These are phyloP conservation scores for Stenodera caucasica DNA, from an alignment of 2,888 invertebrate genomes.

Conservation along the genomic window DNA sequence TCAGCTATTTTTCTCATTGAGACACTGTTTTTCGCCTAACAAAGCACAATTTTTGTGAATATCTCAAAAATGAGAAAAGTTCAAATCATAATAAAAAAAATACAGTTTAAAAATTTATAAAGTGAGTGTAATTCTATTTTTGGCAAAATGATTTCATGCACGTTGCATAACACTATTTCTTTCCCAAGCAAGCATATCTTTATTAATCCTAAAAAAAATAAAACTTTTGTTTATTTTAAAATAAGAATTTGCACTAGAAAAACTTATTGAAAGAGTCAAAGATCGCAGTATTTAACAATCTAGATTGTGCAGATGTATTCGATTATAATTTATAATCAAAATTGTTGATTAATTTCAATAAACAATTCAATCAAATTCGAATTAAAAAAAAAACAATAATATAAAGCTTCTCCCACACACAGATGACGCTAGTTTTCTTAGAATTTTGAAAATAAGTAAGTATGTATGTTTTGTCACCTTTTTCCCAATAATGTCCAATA, in stretches of 20 bases:
- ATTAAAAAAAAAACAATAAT: background rate
- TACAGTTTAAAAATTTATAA: background rate
- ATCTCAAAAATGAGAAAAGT: too few relatives aligned
- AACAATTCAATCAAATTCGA: background rate
- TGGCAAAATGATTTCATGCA: slow-evolving; percentile 10
- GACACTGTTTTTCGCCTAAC: too few relatives aligned
- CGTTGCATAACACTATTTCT: slow-evolving; percentile 11
- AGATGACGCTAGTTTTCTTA: too few relatives aligned
- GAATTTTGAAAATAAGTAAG: too few relatives aligned
- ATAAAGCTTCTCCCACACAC: background rate
- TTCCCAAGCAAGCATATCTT: background rate
- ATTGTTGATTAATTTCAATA: background rate
- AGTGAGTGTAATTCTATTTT: slow-evolving; percentile 10
- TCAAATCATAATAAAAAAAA: background rate
- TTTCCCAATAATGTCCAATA: background rate
- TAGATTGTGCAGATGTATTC: slow-evolving; percentile 15
- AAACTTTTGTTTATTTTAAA: background rate
- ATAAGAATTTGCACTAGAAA: slow-evolving; percentile 18
- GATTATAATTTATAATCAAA: background rate
- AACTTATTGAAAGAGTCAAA: slow-evolving; percentile 24
- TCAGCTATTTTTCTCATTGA: background rate
- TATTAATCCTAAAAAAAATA: background rate
- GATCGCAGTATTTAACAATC: slow-evolving; percentile 19
- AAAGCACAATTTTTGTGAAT: too few relatives aligned
- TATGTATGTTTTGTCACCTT: too few relatives aligned